Base-by-base conservation (phyloP, 2,113 vertebrate species). In the Himantopus leucocephalus region DNA sequence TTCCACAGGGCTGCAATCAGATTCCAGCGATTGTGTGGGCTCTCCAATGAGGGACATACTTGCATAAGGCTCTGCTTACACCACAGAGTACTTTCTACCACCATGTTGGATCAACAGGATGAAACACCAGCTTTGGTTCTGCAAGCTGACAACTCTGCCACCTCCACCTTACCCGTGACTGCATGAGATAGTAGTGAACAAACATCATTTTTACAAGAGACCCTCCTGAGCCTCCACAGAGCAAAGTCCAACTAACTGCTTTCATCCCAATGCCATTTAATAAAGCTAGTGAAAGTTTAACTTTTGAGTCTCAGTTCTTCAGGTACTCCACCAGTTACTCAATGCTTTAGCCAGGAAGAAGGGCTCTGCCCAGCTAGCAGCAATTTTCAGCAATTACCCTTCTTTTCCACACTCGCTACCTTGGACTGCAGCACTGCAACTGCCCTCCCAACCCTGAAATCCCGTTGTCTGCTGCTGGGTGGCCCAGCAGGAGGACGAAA, bases 21-120 rank as follows among this genome's bases (percentile, higher is more conserved):
- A 1, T 41, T 21, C 37, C 26, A 12, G 67, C 8, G 41, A 37
- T 0, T 15, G 53, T 0, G 8, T 2, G 9, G 32, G 1, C 66
- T 13, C 70, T 39, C n/a, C 17, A 9, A 5, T 5, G 7, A 67
- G 21, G 68, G 39, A 63, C 34, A 21, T 3, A 2, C 35, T 17
- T 11, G 37, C 0, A 0, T 4, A 20, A 43, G 63, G 63, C 59
- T 81, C 70, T 58, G 70, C 91, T 70, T 19, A 11, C 29, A 14
- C 45, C 62, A 76, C 45, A 53, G 10, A 64, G 45, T 23, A n/a
- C 52, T 19, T 81, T 58, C n/a, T 30, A 18, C 39, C 50, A 50
- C 62, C 32, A 6, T 1, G 12, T 1, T 70, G 56, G 30, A 63
- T 34, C 11, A 21, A 22, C 9, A 34, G 27, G 60, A 22, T 6